Evolutionary conservation across 2,888 invertebrate genomes (phyloP).

Genomic region (Carcina quercana): DNA sequence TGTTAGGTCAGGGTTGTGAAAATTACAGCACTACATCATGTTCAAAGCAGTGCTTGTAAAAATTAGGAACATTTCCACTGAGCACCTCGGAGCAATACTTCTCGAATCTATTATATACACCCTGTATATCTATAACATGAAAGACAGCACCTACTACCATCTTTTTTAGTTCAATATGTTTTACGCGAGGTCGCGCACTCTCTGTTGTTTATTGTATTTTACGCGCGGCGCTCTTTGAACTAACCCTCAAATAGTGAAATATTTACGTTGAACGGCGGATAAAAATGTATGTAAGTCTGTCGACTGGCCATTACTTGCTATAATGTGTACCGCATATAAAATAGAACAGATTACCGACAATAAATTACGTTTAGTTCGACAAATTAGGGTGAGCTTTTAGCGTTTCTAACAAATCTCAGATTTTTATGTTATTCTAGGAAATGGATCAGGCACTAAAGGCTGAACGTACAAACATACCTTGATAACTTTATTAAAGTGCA

Average conservation of each 20-base stretch:
- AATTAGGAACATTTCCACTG: no score
- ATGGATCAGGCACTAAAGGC: no score
- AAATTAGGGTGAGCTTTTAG: constrained; percentile 3
- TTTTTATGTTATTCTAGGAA: no score
- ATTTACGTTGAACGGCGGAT: constrained; percentile 52
- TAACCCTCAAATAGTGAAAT: constrained; percentile 46
- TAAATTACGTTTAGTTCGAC: constrained; percentile 5
- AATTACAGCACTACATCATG: no score
- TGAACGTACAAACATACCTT: no score
- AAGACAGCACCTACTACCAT: constrained; percentile 12
- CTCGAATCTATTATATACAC: no score
- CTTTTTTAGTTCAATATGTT: constrained; percentile 23
- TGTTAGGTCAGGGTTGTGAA: no score
- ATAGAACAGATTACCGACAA: constrained; percentile 42
- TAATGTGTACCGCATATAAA: constrained; percentile 48
- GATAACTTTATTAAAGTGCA: no score
- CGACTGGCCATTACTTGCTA: constrained; percentile 50
- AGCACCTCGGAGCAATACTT: no score
- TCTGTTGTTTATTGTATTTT: constrained; percentile 48
- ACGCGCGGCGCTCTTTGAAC: constrained; percentile 52
- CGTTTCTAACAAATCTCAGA: no score
- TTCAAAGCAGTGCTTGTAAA: no score
- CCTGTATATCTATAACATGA: constrained; percentile 6
- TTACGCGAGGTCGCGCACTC: constrained; percentile 38
- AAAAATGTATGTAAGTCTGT: constrained; percentile 54